Conservation (phyloP, 2,797 vertebrate species). For the Spea hammondii region DNA sequence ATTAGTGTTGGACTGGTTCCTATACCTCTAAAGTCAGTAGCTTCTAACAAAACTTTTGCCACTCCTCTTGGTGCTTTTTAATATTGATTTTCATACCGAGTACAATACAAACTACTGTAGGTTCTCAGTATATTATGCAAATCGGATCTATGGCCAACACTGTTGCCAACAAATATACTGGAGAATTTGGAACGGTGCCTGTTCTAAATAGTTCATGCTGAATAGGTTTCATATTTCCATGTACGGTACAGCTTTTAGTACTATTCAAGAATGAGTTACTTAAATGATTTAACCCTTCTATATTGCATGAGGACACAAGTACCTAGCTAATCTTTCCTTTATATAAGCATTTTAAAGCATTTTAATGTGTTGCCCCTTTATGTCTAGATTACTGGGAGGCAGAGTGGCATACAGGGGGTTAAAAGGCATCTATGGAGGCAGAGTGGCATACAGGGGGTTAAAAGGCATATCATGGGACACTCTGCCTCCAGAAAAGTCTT, state of each 20-base stretch:
- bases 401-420: too few species aligned
- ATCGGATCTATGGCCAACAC: neutral
- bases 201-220: slow-evolving; percentile 9
- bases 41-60: neutral
- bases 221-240: neutral
- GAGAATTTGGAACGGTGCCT: neutral
- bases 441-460: too few species aligned
- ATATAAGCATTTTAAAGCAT: too few species aligned
- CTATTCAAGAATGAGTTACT: neutral
- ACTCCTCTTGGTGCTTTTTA: neutral
- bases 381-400: too few species aligned
- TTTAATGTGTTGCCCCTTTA: too few species aligned
- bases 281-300: neutral
- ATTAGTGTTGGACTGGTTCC: slow-evolving; percentile 56
- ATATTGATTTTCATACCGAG: neutral
- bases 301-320: too few species aligned
- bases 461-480: too few species aligned
- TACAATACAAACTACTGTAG: slow-evolving; percentile 3
- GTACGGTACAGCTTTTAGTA: neutral
- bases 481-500: too few species aligned
- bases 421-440: too few species aligned
- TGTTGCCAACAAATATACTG: slow-evolving; percentile 8
- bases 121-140: slow-evolving; percentile 22
- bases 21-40: slow-evolving; percentile 50
- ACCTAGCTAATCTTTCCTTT: too few species aligned